phyloP scores from a whole-genome alignment of 2,113 vertebrate genomes.

The Megaceryle maxima region DNA sequence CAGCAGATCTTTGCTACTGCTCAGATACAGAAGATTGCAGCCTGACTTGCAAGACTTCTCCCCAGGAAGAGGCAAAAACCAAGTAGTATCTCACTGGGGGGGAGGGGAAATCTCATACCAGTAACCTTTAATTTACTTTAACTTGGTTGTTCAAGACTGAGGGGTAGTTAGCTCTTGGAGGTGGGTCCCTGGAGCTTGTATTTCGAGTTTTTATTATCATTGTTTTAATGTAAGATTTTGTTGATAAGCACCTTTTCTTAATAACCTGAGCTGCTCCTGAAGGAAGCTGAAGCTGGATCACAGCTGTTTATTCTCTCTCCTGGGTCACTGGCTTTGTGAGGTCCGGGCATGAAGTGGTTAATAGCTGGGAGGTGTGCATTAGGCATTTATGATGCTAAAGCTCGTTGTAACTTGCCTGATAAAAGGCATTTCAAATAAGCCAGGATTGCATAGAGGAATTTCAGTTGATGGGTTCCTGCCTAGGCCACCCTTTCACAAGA shows the following conservation, averaged over 20 bases:
- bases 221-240: neutral
- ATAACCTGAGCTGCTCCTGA: neutral
- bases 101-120: too few relatives aligned
- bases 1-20: neutral
- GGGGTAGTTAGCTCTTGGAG: neutral
- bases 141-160: neutral
- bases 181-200: neutral
- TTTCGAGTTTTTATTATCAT: neutral
- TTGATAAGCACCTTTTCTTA: neutral
- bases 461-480: constrained; percentile 64
- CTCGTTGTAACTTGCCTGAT: constrained; percentile 72
- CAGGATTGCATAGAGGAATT: constrained; percentile 70
- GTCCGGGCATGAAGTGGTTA: neutral
- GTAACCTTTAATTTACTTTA: neutral
- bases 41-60: neutral
- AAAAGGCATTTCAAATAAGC: constrained; percentile 67
- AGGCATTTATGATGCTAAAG: neutral
- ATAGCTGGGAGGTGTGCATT: neutral
- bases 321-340: neutral
- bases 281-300: neutral
- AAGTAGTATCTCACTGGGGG: neutral
- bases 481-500: constrained; percentile 67
- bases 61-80: neutral
- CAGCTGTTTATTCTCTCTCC: neutral
- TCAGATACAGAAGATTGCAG: neutral